phyloP scores from a whole-genome alignment of 2,113 vertebrate species.

The Dicentrarchus labrax region DNA sequence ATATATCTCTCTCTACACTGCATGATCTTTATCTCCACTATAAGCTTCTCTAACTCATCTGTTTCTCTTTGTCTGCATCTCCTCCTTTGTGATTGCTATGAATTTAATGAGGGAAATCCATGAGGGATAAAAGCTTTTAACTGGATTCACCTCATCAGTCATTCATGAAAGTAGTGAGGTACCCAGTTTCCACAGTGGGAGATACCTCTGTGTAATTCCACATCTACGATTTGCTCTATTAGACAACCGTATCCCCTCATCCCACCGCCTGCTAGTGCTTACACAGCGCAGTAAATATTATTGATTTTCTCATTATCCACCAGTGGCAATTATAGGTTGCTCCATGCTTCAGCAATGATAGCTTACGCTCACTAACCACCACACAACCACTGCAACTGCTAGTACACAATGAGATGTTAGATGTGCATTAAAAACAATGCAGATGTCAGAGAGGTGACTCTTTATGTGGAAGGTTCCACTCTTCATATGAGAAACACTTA shows the following conservation, averaged over 20 bases:
- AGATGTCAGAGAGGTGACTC: not conserved
- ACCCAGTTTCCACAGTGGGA: not conserved
- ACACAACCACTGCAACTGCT: not conserved
- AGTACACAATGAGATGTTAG: not conserved
- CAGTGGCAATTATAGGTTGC: slow-evolving; percentile 26
- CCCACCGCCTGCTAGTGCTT: slow-evolving; percentile 29
- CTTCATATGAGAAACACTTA: not conserved
- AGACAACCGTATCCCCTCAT: slow-evolving; percentile 16
- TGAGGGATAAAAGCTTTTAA: slow-evolving; percentile 43
- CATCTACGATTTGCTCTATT: slow-evolving; percentile 21
- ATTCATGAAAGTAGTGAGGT: slow-evolving; percentile 37
- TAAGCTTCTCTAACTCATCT: not conserved
- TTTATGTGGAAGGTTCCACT: not conserved
- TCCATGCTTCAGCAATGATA: slow-evolving; percentile 1
- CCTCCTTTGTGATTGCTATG: slow-evolving; percentile 8
- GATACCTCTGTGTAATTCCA: slow-evolving; percentile 11
- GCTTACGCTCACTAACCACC: slow-evolving; percentile 12
- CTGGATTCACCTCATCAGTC: slow-evolving; percentile 39
- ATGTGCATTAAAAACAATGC: not conserved
- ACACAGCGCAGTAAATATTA: slow-evolving; percentile 53
- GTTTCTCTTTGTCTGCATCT: slow-evolving; percentile 18
- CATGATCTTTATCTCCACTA: slow-evolving; percentile 3
- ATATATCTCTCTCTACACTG: not conserved
- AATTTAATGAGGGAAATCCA: slow-evolving; percentile 52
- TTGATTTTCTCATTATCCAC: slow-evolving; percentile 64